Evolutionary conservation across 2,888 invertebrate species (phyloP), one percentile per base, ranked within the genome.

Genomic region (Microplitis manilae): DNA sequence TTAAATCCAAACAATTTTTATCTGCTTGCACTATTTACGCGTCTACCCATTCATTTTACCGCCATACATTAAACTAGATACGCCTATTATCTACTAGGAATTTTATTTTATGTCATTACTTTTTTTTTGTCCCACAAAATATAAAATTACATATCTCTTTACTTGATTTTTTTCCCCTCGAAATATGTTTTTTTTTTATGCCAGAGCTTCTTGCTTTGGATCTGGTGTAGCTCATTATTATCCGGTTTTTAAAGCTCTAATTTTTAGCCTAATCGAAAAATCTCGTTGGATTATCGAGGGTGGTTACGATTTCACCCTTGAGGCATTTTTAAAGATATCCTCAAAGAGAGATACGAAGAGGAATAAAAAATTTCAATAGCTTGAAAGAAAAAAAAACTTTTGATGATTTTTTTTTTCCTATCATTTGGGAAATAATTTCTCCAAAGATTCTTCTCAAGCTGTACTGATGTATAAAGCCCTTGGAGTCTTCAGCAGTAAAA

Each of bases 231-330:
- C 74, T 82, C 80, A 79, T 81, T 82, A 82, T 82, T 81, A 76
- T 77, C 75, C 62, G 72, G 77, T 80, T 80, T 81, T 73, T 77
- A 70, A 70, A 39, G 71, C 77, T 76, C 77, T 75, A 79, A 77
- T 79, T 80, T 80, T 72, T 77, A 73, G 79, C 79, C 79, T 81
- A 77, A 81, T 82, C 80, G 79, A 77, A 77, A 72, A 68, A 76
- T 77, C 78, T 83, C 82, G 80, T 71, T 77, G 77, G 82, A 80
- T 81, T 80, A 82, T 78, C 79, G 73, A 77, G 79, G 78, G 77
- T 69, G 60, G 67, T 15, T 77, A 50, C 50, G 70, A 77, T 75
- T 75, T 77, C 17, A 69, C 73, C 77, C 70, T 62, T 59, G 41
- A 38, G 61, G 39, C 64, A 17, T 41, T 41, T 64, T 17, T 7